Evolutionary conservation across 1,140 invertebrate species (phyloP), one percentile per base, ranked within the genome.

Genomic region (Philopotamus ludificatus): DNA sequence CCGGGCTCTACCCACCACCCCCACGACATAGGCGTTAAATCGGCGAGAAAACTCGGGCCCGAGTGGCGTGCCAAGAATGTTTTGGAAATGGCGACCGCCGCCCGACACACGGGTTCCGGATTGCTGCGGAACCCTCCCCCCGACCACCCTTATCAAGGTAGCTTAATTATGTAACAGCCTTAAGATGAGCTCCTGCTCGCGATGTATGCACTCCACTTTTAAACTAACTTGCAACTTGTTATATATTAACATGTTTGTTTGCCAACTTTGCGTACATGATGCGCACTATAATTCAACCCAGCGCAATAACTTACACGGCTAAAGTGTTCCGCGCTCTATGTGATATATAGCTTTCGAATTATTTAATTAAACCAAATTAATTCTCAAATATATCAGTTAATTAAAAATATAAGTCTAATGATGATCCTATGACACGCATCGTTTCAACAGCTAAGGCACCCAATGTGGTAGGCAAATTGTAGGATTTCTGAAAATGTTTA

Each of bases 1-100:
- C 15, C 50, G 34, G 34, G n/a, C 34, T 23, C 21, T 7, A 10
- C 45, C 55, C 45, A 15, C 15, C 21, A 1, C 15, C 42, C 63
- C 53, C 53, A 25, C 54, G 53, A 54, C 57, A 66, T 41, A 58
- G 67, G 67, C 67, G 67, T 58, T 69, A 69, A 69, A 66, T 69
- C 57, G 51, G 57, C 61, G 67, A 65, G 51, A 65, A 68, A 69
- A 69, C 67, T 69, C 63, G 59, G 67, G 20, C 58, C 22, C 47
- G 61, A 54, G 39, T 44, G 21, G 62, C 61, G 34, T 65, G 67
- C 67, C 67, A 68, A 68, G 67, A 68, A 68, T 68, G 67, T 62
- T 62, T 39, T 61, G 50, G 61, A 51, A 61, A 39, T 23, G 47
- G 58, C 3, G 22, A 62, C 59, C 59, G 39, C 59, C 20, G 41